Conservation (phyloP, 2,888 invertebrate species). For the Drosophila macrothrix region DNA sequence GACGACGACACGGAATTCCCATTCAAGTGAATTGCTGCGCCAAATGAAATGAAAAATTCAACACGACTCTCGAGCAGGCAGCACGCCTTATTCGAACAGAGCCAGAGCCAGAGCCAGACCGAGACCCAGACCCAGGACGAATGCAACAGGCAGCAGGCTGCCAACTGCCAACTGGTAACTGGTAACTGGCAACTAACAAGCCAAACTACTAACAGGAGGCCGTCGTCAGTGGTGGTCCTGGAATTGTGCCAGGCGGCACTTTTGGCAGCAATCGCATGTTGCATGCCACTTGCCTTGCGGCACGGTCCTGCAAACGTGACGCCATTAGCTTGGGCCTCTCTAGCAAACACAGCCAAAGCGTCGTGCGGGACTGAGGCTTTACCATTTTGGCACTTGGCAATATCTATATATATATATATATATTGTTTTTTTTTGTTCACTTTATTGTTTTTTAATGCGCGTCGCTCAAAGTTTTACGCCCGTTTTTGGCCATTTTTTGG, state of each 20-base stretch:
- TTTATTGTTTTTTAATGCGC: slow-evolving; percentile 78
- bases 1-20: slow-evolving; percentile 79
- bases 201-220: slow-evolving; percentile 73
- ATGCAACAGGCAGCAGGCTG: slow-evolving; percentile 71
- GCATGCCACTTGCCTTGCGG: slow-evolving; percentile 81
- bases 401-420: slow-evolving; percentile 38
- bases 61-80: slow-evolving; percentile 64
- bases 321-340: slow-evolving; percentile 78
- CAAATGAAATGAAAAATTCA: slow-evolving; percentile 84
- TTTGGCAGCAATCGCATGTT: slow-evolving; percentile 84
- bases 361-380: slow-evolving; percentile 31
- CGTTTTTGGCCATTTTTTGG: slow-evolving; percentile 56
- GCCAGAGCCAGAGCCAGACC: not conserved
- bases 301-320: slow-evolving; percentile 79
- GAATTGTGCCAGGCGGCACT: slow-evolving; percentile 82
- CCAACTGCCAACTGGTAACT: slow-evolving; percentile 21
- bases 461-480: slow-evolving; percentile 59
- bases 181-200: slow-evolving; percentile 70
- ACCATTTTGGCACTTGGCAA: slow-evolving; percentile 60
- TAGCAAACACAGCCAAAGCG: slow-evolving; percentile 8
- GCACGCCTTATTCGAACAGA: slow-evolving; percentile 45
- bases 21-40: slow-evolving; percentile 83
- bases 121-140: slow-evolving; percentile 17
- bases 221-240: slow-evolving; percentile 53
- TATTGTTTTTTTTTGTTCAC: slow-evolving; percentile 34